phyloP scores from a whole-genome alignment of 2,797 vertebrate genomes.

The Miichthys miiuy region DNA sequence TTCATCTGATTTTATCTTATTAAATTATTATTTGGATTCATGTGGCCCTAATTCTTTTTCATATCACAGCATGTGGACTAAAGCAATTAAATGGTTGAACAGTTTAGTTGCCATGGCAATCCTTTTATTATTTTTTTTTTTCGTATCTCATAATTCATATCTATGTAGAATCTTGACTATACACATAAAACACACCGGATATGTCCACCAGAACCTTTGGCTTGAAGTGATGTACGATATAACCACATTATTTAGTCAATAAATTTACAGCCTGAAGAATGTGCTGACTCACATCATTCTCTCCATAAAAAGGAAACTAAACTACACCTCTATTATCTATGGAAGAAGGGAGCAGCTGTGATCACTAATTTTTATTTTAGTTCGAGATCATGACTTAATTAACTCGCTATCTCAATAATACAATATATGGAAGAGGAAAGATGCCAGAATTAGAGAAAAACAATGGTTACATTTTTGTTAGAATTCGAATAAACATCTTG shows the following conservation, averaged over 20 bases:
- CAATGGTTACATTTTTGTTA: neutral
- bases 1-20: neutral
- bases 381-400: neutral
- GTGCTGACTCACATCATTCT: constrained; percentile 49
- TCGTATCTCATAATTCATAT: constrained; percentile 81
- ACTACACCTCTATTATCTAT: constrained; percentile 48
- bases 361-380: constrained; percentile 3
- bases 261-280: constrained; percentile 85
- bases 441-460: constrained; percentile 7
- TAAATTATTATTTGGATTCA: neutral
- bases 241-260: constrained; percentile 83
- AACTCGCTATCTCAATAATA: constrained; percentile 6
- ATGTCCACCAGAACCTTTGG: constrained; percentile 90
- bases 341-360: constrained; percentile 39
- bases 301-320: constrained; percentile 34
- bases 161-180: constrained; percentile 80
- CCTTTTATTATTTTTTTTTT: constrained; percentile 25
- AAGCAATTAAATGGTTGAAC: constrained; percentile 87
- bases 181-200: constrained; percentile 85
- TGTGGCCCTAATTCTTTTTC: constrained; percentile 24
- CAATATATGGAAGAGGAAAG: constrained; percentile 4
- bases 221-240: constrained; percentile 90
- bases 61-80: constrained; percentile 76
- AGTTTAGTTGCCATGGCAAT: constrained; percentile 88
- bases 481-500: neutral